Evolutionary conservation across 2,888 invertebrate genomes (phyloP).

Genomic region (Plagiodera versicolora): DNA sequence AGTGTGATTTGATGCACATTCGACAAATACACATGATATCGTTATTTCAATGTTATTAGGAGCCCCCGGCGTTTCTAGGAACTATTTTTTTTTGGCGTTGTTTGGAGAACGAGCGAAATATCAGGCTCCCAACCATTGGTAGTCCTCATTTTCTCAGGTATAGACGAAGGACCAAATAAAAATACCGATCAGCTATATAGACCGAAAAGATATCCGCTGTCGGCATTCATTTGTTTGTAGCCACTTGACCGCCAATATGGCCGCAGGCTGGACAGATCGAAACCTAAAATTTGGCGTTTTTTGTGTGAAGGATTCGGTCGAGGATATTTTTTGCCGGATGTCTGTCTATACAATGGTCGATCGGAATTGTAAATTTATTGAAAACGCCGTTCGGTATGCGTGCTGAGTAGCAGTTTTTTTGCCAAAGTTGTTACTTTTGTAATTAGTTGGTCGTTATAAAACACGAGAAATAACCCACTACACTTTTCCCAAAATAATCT

Average conservation of each 20-base stretch:
- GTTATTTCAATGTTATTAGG: too few species aligned
- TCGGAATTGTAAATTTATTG: conserved; percentile 35
- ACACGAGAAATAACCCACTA: too few species aligned
- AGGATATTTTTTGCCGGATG: conserved; percentile 19
- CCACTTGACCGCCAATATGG: conserved; percentile 12
- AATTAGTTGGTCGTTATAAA: background rate
- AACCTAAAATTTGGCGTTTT: conserved; percentile 27
- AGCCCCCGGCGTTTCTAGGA: too few species aligned
- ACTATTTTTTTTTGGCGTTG: too few species aligned
- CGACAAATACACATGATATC: too few species aligned
- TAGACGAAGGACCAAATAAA: conserved; percentile 17
- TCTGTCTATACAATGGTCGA: conserved; percentile 26
- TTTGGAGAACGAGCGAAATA: background rate
- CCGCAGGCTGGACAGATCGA: conserved; percentile 11
- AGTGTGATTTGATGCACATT: too few species aligned
- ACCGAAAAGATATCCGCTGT: conserved; percentile 25
- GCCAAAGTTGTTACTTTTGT: too few species aligned
- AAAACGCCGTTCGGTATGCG: conserved; percentile 27
- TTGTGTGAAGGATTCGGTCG: conserved; percentile 17
- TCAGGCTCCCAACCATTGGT: background rate
- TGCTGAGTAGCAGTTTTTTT: conserved; percentile 15
- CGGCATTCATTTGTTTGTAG: conserved; percentile 24
- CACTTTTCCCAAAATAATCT: too few species aligned
- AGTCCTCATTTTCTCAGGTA: conserved; percentile 15
- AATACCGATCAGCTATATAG: conserved; percentile 23